Evolutionary conservation across 2,797 vertebrate genomes (phyloP).

Genomic region (Pristis pectinata): DNA sequence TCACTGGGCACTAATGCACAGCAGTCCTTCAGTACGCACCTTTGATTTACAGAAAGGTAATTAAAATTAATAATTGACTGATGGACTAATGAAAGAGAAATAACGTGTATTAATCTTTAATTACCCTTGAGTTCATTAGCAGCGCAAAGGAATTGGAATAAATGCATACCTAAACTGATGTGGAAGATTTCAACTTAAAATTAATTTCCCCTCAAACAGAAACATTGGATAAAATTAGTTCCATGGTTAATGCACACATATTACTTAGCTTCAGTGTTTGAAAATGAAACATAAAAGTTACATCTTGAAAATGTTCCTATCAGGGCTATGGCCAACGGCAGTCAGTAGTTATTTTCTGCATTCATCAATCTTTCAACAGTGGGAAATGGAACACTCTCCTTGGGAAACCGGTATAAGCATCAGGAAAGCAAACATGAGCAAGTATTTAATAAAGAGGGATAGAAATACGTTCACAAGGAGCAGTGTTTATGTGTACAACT

Average conservation of each 20-base stretch:
- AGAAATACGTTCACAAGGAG: too few species aligned
- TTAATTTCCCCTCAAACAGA: background rate
- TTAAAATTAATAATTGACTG: constrained; percentile 35
- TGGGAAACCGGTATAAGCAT: background rate
- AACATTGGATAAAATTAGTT: constrained; percentile 27
- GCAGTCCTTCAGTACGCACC: background rate
- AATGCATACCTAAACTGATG: background rate
- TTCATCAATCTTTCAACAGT: background rate
- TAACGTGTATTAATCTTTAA: constrained; percentile 43
- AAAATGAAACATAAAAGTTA: background rate
- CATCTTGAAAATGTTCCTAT: background rate
- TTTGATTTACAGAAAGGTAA: constrained; percentile 25
- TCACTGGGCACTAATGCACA: background rate
- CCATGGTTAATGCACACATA: background rate
- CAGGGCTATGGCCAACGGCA: background rate
- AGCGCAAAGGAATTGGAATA: constrained; percentile 40
- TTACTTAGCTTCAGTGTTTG: background rate
- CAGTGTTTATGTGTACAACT: too few species aligned
- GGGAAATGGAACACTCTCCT: background rate
- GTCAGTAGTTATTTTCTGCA: background rate
- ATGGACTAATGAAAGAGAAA: constrained; percentile 32
- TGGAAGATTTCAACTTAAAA: constrained; percentile 15
- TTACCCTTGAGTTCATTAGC: constrained; percentile 54
- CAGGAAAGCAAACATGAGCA: background rate
- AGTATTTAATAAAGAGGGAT: too few species aligned